phyloP scores from a whole-genome alignment of 1,140 invertebrate species.

The Aphaenogaster rudis region DNA sequence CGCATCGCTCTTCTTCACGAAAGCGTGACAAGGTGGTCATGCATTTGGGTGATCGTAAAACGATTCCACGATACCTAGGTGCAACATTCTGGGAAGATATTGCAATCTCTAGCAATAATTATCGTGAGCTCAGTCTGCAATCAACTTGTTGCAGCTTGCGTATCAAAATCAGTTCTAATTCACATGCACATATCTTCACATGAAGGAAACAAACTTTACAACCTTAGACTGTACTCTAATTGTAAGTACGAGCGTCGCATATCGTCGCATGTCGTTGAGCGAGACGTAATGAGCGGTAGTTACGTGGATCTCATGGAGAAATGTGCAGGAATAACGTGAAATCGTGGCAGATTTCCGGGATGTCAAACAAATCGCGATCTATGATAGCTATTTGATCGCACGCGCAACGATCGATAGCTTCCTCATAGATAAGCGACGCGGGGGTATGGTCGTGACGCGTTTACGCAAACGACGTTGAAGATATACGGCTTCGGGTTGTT shows the following conservation, averaged over 20 bases:
- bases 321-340: conserved; percentile 30
- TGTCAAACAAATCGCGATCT: conserved; percentile 29
- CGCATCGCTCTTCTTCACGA: conserved; percentile 47
- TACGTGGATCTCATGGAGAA: conserved; percentile 51
- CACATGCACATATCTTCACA: not conserved
- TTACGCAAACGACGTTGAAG: conserved; percentile 14
- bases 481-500: not conserved
- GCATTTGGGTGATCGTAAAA: conserved; percentile 17
- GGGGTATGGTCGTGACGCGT: not conserved
- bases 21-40: conserved; percentile 59
- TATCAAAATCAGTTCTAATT: not conserved
- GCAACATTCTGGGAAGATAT: not conserved
- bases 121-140: not conserved
- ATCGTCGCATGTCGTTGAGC: conserved; percentile 7
- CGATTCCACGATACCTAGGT: not conserved
- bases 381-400: not conserved
- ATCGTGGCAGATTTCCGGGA: conserved; percentile 47
- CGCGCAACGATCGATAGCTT: conserved; percentile 26
- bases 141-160: conserved; percentile 8
- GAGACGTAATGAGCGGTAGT: conserved; percentile 44
- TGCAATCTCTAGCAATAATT: conserved; percentile 21
- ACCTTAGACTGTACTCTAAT: not conserved
- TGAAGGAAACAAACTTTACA: not conserved
- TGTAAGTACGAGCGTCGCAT: not conserved
- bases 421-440: not conserved